Conservation (phyloP, 2,888 invertebrate species). For the Orthonevra nobilis region DNA sequence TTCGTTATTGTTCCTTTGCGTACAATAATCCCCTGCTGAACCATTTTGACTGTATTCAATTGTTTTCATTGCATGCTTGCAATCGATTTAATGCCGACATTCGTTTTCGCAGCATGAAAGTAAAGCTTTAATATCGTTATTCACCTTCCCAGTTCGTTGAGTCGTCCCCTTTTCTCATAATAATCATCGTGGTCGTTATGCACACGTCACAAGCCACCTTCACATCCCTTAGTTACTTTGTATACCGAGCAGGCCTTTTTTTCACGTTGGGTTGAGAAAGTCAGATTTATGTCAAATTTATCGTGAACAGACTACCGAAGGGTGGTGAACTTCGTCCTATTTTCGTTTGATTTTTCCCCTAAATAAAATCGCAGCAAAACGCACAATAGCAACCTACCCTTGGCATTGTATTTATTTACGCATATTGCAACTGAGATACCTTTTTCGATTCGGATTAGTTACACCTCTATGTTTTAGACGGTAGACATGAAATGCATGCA, state of each 20-base stretch:
- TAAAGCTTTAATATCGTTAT: constrained; percentile 55
- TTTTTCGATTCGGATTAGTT: constrained; percentile 62
- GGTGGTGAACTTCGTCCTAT: constrained; percentile 21
- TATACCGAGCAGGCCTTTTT: background rate
- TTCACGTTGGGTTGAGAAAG: constrained; percentile 39
- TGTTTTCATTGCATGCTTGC: constrained; percentile 19
- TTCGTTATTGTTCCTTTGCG: constrained; percentile 54
- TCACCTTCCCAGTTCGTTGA: too few species aligned
- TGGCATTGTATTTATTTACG: constrained; percentile 12
- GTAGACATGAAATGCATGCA: constrained; percentile 27
- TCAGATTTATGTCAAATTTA: constrained; percentile 70
- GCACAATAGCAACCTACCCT: constrained; percentile 34
- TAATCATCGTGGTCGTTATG: constrained; percentile 56
- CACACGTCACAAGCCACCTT: constrained; percentile 59
- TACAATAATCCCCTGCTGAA: constrained; percentile 5
- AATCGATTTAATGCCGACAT: constrained; percentile 22
- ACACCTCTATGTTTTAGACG: constrained; percentile 65
- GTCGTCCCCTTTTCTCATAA: constrained; percentile 22
- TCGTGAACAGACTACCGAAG: constrained; percentile 53
- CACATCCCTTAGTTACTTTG: background rate
- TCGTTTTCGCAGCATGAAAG: constrained; percentile 40
- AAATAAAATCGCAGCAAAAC: constrained; percentile 46
- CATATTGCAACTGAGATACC: constrained; percentile 47
- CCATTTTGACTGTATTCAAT: constrained; percentile 39
- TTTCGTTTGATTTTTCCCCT: constrained; percentile 49